Conservation (phyloP, 2,797 vertebrate genomes). For the Phaenicophaeus curvirostris region DNA sequence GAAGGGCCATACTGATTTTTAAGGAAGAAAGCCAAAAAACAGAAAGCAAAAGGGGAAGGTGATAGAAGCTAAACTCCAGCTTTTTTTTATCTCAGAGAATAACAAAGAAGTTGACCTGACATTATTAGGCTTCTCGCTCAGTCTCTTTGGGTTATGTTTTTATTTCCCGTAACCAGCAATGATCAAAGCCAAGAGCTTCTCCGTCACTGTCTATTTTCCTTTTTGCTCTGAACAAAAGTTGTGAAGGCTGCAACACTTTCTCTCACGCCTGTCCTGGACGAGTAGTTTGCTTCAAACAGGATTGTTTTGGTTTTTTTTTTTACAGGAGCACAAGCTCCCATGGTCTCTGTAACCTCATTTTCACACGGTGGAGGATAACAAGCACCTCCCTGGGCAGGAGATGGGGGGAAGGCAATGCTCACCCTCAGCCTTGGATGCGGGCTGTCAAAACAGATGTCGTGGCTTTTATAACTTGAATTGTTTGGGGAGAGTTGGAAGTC, state of each 20-base stretch:
- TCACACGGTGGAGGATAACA: accelerated
- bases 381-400: background rate
- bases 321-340: background rate
- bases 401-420: background rate
- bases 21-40: background rate
- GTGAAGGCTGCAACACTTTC: background rate
- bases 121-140: background rate
- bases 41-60: background rate
- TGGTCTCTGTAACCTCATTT: background rate
- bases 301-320: background rate
- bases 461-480: background rate
- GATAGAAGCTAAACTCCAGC: background rate
- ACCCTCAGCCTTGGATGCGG: background rate
- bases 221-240: background rate
- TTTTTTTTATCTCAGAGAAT: slow-evolving; percentile 12
- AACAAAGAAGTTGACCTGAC: background rate
- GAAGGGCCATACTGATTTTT: background rate
- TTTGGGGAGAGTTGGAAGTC: background rate
- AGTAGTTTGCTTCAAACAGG: slow-evolving; percentile 1
- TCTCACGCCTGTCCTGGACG: background rate
- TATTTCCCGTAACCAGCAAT: background rate
- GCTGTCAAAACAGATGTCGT: background rate
- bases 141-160: slow-evolving; percentile 8
- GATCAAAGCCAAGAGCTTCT: slow-evolving; percentile 40
- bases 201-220: background rate